Base-by-base conservation (phyloP, 2,888 invertebrate genomes). In the Mermis nigrescens region DNA sequence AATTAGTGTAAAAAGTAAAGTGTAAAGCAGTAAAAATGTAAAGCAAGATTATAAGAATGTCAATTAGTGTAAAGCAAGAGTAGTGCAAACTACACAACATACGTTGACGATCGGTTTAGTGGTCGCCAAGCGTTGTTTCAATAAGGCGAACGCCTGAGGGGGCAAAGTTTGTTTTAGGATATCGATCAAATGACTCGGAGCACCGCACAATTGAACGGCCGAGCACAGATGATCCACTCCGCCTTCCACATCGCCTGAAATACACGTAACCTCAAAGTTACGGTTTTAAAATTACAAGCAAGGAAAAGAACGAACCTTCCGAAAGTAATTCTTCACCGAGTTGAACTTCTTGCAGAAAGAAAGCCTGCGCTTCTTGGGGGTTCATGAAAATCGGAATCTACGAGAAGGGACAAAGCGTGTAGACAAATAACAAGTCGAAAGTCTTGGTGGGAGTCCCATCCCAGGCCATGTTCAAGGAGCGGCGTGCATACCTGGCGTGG, bases 181-280 rank as follows among this genome's bases (percentile, higher is more conserved):
- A 72, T 84, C 82, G 56, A 92, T 79, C 57, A 92, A 78, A 73
- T 90, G 87, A 68, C 85, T 83, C 0, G 90, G 87, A 74, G 95
- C 91, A 15, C 91, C 92, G 73, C 95, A 95, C 29, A 95, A 86
- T 2, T 90, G 86, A n/a, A 98, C 86, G 7, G 95, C 95, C 75
- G 90, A 91, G 51, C 88, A 86, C 66, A 98, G 81, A 77, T 95
- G 95, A 74, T 92, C 90, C 57, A 94, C 86, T 45, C 91, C 95
- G 53, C 82, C 83, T 65, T 91, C 75, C 29, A 75, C 66, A 58
- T 76, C 73, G 64, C 75, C 75, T 75, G 64, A 46, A 66, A 62
- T 22, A 48, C 7, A 48, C 19, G 7, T 19, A n/a, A n/a, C n/a
- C n/a, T n/a, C n/a, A n/a, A n/a, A n/a, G n/a, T n/a, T n/a, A n/a